These are phyloP conservation scores for Phortica variegata DNA, from an alignment of 1,140 invertebrate genomes.

Conservation along the genomic window DNA sequence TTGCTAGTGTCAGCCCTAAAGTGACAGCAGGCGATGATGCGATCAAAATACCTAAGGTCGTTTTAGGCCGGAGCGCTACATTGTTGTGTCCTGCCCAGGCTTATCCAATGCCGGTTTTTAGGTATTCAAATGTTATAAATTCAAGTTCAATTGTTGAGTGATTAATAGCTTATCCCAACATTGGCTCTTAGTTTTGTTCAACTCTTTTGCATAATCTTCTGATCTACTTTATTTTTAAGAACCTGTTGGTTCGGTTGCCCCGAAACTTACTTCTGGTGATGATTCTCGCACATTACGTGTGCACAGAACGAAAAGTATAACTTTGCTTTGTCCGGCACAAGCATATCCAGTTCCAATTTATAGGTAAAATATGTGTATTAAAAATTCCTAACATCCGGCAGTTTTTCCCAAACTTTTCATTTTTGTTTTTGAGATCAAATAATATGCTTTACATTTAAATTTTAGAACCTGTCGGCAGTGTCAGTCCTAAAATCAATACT, in stretches of 20 bases:
- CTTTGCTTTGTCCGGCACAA: constrained; percentile 66
- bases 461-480: constrained; percentile 65
- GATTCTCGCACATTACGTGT: constrained; percentile 61
- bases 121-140: constrained; percentile 59
- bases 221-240: constrained; percentile 57
- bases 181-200: neutral
- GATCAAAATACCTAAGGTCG: constrained; percentile 57
- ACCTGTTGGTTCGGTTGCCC: constrained; percentile 64
- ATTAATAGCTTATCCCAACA: neutral
- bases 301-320: constrained; percentile 56
- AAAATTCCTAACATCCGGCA: neutral
- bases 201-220: too few relatives aligned
- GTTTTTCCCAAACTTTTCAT: neutral
- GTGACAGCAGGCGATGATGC: constrained; percentile 63
- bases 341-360: constrained; percentile 68
- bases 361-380: constrained; percentile 65
- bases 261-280: constrained; percentile 57
- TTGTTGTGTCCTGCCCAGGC: constrained; percentile 64
- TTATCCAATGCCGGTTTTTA: constrained; percentile 64
- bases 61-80: constrained; percentile 42
- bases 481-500: constrained; percentile 59
- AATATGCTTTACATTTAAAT: too few relatives aligned
- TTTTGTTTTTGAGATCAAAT: too few relatives aligned
- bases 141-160: too few relatives aligned
- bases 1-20: constrained; percentile 69